phyloP scores from a whole-genome alignment of 1,140 invertebrate species.

The Aricia agestis region DNA sequence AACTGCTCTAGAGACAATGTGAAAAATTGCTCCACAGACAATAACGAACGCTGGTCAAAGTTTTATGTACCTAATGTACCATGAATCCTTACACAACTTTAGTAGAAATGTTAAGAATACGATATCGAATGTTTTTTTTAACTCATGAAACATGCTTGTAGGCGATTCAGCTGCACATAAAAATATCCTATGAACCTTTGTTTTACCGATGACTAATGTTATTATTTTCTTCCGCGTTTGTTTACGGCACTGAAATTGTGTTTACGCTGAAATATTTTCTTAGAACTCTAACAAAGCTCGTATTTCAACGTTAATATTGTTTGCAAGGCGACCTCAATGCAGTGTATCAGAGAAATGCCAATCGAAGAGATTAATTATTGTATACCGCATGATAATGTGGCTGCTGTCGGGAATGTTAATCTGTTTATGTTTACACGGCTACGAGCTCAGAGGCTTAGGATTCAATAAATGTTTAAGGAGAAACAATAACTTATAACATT shows the following conservation, averaged over 20 bases:
- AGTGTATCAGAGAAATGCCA: constrained; percentile 26
- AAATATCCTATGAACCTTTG: constrained; percentile 7
- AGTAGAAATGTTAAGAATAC: no score
- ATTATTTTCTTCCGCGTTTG: constrained; percentile 23
- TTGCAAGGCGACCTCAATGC: constrained; percentile 20
- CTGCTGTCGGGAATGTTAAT: no score
- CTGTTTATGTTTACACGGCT: no score
- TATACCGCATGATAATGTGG: constrained; percentile 23
- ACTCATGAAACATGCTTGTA: neutral
- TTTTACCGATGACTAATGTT: constrained; percentile 17
- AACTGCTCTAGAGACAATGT: no score
- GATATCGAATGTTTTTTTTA: no score
- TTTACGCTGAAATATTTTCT: constrained; percentile 23
- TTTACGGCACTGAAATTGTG: constrained; percentile 15
- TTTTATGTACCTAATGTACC: no score
- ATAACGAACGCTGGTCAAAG: no score
- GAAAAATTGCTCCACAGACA: no score
- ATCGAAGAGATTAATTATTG: constrained; percentile 43
- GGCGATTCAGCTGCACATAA: neutral
- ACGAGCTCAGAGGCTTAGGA: no score
- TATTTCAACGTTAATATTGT: constrained; percentile 24
- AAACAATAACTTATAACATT: no score
- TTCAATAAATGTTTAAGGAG: no score
- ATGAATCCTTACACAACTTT: no score
- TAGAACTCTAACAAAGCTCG: constrained; percentile 25